Evolutionary conservation across 2,888 invertebrate genomes (phyloP), one percentile per base, ranked within the genome.

Genomic region (Drosophila pegasa): DNA sequence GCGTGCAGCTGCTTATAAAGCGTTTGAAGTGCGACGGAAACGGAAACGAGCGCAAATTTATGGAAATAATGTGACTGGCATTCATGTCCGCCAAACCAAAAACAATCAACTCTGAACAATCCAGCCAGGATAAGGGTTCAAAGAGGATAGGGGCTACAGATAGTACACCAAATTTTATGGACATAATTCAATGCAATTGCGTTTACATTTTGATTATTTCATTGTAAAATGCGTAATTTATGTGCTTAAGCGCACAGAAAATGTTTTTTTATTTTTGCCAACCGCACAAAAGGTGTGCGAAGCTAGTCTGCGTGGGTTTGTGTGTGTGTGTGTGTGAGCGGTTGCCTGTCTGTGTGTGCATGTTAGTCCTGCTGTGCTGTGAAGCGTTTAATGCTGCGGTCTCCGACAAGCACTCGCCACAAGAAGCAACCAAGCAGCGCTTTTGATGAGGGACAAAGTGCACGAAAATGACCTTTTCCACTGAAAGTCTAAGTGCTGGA

Each of bases 1-100:
- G 27, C 41, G 51, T 61, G 45, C 58, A 59, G 40, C 55, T 63
- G 41, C 8, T 22, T 43, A 37, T 54, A 43, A 61, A 58, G 40
- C 76, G 74, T 69, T 85, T 85, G 81, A 87, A 87, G 66, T 75
- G 64, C 22, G 22, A 27, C 82, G 85, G 76, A 80, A 87, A 66
- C 86, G 88, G 86, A 89, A 81, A 89, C 74, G 70, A 67, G 71
- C 67, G 83, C 72, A 89, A 85, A 89, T 89, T 87, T 87, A 89
- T 89, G 88, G 75, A 85, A 89, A 87, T 85, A 85, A 75, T 87
- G 68, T 59, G 73, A 70, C 63, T 67, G 71, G 47, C 57, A 38
- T 63, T 77, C 61, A 80, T 72, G 63, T 80, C 47, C 62, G 52
- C 40, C 43, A 52, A 54, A 37, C 45, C 45, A 57, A 62, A 64